These are phyloP conservation scores for Halictus rubicundus DNA, from an alignment of 1,140 invertebrate genomes.

Conservation along the genomic window DNA sequence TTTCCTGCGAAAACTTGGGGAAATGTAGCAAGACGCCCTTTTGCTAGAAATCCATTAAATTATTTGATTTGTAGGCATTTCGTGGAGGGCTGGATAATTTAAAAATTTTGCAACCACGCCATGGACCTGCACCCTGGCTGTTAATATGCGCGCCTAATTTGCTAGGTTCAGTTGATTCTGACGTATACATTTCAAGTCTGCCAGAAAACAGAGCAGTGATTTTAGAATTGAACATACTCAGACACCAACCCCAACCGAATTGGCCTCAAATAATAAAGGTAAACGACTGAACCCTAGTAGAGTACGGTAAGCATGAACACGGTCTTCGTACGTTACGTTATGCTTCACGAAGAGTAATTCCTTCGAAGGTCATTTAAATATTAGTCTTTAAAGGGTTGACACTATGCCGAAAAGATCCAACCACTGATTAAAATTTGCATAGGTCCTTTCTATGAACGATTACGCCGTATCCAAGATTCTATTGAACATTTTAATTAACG, in stretches of 20 bases:
- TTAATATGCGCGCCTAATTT: constrained; percentile 84
- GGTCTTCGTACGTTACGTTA: no score
- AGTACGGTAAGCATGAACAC: no score
- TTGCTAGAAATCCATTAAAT: no score
- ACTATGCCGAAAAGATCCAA: no score
- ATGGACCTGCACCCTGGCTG: constrained; percentile 84
- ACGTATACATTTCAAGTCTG: constrained; percentile 65
- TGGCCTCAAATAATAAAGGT: constrained; percentile 88
- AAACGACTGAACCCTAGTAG: constrained; percentile 48
- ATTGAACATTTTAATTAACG: constrained; percentile 64
- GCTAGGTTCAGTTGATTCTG: constrained; percentile 72
- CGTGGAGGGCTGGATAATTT: constrained; percentile 82
- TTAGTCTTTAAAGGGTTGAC: no score
- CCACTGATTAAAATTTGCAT: background rate
- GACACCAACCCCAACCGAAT: constrained; percentile 88
- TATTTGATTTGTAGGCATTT: constrained; percentile 78
- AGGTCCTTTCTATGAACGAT: constrained; percentile 86
- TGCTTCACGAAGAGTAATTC: no score
- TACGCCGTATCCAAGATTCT: constrained; percentile 78
- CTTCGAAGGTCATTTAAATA: no score
- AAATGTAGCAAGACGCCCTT: no score
- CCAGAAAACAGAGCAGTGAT: constrained; percentile 82
- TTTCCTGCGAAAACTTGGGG: no score
- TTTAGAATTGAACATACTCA: constrained; percentile 85
- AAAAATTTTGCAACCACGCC: constrained; percentile 79